A percentile compares a stretch with the other conserved stretches of the same genome.
Evolutionary conservation across 1,140 invertebrate genomes (phyloP).

Genomic region (Drosophila kanapiae): DNA sequence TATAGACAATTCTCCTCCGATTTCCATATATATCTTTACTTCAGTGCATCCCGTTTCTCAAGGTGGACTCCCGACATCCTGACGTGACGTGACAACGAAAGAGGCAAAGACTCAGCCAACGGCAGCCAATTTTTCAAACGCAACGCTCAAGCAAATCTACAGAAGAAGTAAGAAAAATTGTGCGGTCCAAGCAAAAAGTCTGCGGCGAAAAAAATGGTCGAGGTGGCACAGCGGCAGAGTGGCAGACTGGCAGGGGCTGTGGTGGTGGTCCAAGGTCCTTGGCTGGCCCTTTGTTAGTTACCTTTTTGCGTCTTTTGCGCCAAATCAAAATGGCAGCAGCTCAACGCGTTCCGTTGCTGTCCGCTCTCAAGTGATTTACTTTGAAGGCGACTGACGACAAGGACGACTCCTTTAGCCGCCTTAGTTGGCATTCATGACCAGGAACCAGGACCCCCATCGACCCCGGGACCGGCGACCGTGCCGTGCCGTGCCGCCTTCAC

Average conservation of each 20-base stretch:
- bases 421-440: slow-evolving; percentile 81
- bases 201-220: slow-evolving; percentile 23
- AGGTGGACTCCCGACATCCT: slow-evolving; percentile 40
- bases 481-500: slow-evolving; percentile 36
- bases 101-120: slow-evolving; percentile 51
- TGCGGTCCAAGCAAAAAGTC: slow-evolving; percentile 72
- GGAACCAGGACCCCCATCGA: slow-evolving; percentile 9
- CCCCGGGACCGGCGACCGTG: slow-evolving; percentile 4
- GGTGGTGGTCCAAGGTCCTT: slow-evolving; percentile 38
- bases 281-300: slow-evolving; percentile 75
- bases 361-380: slow-evolving; percentile 77
- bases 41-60: slow-evolving; percentile 26
- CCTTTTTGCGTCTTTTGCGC: slow-evolving; percentile 75
- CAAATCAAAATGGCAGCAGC: slow-evolving; percentile 81
- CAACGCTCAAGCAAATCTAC: slow-evolving; percentile 49
- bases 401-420: slow-evolving; percentile 71
- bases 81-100: slow-evolving; percentile 67
- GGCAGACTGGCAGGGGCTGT: not conserved
- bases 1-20: not conserved
- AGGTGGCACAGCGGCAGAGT: not conserved
- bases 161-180: slow-evolving; percentile 77
- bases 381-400: slow-evolving; percentile 61
- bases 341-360: slow-evolving; percentile 49
- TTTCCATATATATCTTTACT: not conserved
- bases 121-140: slow-evolving; percentile 75